Percentiles rank a stretch among this genome's conserved stretches.
Evolutionary conservation across 1,140 invertebrate species (phyloP).

Genomic region (Galendromus occidentalis): DNA sequence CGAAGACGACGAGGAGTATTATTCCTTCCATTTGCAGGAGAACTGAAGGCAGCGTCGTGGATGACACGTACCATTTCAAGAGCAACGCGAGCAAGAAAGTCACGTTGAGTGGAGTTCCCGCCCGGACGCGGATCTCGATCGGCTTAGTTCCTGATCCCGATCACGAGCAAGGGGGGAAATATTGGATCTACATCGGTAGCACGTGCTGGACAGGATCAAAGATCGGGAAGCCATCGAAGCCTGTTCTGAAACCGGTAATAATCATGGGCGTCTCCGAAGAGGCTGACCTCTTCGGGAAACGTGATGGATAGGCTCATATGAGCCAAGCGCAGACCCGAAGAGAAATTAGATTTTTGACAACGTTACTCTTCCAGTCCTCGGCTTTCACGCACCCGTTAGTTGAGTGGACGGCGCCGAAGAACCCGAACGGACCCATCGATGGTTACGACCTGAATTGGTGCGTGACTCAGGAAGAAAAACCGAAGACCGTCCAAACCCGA

Average conservation of each 20-base stretch:
- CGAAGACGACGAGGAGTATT: too few species aligned
- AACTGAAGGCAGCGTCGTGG: neutral
- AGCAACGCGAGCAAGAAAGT: conserved; percentile 1
- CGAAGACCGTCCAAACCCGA: neutral
- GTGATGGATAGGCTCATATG: too few species aligned
- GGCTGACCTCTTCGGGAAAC: too few species aligned
- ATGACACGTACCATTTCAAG: conserved; percentile 5
- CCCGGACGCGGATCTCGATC: neutral
- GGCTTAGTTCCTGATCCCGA: neutral
- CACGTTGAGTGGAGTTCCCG: neutral
- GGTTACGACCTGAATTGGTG: neutral
- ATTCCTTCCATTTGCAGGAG: too few species aligned
- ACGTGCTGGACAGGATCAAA: conserved; percentile 4
- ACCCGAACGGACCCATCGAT: conserved; percentile 2
- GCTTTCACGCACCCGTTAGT: neutral
- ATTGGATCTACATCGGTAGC: conserved; percentile 2
- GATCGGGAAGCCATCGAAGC: neutral
- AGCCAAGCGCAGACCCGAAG: too few species aligned
- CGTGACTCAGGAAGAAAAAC: neutral
- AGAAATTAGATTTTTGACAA: too few species aligned
- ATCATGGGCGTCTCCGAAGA: neutral
- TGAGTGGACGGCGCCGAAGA: neutral
- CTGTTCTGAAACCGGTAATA: neutral
- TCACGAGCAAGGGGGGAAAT: neutral
- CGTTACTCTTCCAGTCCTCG: neutral